phyloP scores from a whole-genome alignment of 2,888 invertebrate species.

The Colostygia pectinataria region DNA sequence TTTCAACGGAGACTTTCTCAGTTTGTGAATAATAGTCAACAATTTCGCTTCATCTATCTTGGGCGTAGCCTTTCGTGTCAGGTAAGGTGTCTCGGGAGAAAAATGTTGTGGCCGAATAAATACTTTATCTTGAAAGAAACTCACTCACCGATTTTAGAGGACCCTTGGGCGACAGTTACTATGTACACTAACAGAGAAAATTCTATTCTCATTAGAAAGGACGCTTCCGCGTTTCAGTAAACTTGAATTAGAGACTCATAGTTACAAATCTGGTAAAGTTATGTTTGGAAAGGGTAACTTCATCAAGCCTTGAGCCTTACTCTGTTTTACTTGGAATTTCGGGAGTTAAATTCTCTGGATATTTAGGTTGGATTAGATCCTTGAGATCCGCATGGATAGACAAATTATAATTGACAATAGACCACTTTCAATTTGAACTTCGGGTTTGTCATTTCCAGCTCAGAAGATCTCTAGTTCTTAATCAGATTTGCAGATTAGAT shows the following conservation, averaged over 20 bases:
- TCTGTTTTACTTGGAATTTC: constrained; percentile 26
- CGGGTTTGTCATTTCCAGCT: constrained; percentile 17
- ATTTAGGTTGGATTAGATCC: constrained; percentile 25
- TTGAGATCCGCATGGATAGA: constrained; percentile 22
- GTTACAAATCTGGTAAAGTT: constrained; percentile 32
- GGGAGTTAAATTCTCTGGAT: constrained; percentile 25
- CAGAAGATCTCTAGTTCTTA: constrained; percentile 6
- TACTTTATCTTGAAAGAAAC: constrained; percentile 28
- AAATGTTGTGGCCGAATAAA: constrained; percentile 26
- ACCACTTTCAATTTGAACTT: constrained; percentile 23
- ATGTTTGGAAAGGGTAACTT: constrained; percentile 37
- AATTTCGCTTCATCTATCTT: constrained; percentile 18
- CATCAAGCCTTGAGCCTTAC: constrained; percentile 28
- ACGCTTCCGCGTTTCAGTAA: constrained; percentile 29
- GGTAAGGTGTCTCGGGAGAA: constrained; percentile 30
- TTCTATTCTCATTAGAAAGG: constrained; percentile 34
- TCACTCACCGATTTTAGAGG: constrained; percentile 29
- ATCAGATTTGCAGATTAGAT: constrained; percentile 2
- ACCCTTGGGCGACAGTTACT: constrained; percentile 31
- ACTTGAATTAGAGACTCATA: constrained; percentile 32
- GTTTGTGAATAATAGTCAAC: constrained; percentile 18
- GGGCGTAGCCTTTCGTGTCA: constrained; percentile 19
- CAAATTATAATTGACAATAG: constrained; percentile 28
- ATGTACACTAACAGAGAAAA: constrained; percentile 30
- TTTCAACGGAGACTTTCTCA: constrained; percentile 14